phyloP scores from a whole-genome alignment of 2,888 invertebrate species.

The Nomada lathburiana region DNA sequence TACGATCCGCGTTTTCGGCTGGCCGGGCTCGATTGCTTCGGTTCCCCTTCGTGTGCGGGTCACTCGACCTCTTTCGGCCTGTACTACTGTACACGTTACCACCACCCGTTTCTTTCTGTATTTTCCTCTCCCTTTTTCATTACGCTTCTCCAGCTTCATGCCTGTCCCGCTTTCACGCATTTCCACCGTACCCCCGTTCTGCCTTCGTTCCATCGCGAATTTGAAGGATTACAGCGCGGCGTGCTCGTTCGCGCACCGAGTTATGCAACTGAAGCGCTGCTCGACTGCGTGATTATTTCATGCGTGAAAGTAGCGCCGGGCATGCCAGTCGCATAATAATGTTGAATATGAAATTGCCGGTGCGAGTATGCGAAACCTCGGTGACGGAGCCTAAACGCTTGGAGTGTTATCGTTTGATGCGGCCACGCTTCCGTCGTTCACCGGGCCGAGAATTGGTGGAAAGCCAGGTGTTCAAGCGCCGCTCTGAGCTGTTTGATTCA shows the following conservation, averaged over 20 bases:
- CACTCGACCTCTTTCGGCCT: conserved; percentile 58
- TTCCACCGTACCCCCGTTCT: not conserved
- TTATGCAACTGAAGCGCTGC: conserved; percentile 60
- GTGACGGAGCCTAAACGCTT: not conserved
- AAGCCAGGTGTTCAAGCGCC: not conserved
- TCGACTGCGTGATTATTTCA: conserved; percentile 64
- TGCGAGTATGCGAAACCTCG: conserved; percentile 27
- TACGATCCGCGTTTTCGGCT: conserved; percentile 62
- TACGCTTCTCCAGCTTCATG: not conserved
- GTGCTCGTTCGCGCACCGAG: conserved; percentile 27
- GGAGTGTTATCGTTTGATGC: conserved; percentile 11
- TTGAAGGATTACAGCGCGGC: conserved; percentile 51
- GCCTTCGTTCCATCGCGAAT: conserved; percentile 32
- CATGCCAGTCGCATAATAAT: conserved; percentile 62
- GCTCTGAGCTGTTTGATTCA: not conserved
- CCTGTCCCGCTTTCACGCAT: not conserved
- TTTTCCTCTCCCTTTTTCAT: not conserved
- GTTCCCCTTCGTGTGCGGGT: conserved; percentile 45
- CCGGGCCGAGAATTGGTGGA: not conserved
- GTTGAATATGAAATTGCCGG: conserved; percentile 56
- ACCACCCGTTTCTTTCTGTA: not conserved
- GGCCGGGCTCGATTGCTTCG: conserved; percentile 53
- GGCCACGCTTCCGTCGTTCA: not conserved
- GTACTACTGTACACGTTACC: conserved; percentile 2
- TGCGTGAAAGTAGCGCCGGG: conserved; percentile 67